Conservation (phyloP, 1,140 invertebrate genomes). For the Triops cancriformis region DNA sequence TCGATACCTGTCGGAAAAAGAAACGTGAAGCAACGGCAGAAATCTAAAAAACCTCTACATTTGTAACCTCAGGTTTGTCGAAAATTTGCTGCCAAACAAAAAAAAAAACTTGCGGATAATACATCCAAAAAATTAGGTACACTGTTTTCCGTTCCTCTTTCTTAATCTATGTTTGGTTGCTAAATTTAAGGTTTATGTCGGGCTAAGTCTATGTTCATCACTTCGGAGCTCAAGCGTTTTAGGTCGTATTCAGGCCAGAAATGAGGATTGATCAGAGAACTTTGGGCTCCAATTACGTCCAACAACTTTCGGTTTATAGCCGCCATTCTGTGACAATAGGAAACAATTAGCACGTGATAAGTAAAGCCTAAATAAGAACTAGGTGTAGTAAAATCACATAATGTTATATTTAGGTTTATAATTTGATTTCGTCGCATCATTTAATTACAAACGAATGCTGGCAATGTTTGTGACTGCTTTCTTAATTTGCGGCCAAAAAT, state of each 20-base stretch:
- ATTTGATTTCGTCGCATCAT: no score
- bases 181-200: background rate
- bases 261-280: background rate
- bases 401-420: no score
- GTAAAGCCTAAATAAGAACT: no score
- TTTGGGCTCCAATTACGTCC: background rate
- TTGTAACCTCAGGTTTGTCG: slow-evolving; percentile 7
- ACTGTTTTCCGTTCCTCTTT: background rate
- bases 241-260: background rate
- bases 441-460: no score
- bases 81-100: background rate
- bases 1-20: background rate
- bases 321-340: background rate
- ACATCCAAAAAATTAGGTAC: background rate
- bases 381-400: no score
- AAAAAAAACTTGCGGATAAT: background rate
- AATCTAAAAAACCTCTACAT: background rate
- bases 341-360: no score
- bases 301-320: background rate
- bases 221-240: background rate
- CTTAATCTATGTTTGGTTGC: background rate
- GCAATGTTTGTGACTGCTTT: no score
- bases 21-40: background rate
- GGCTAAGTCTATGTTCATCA: background rate
- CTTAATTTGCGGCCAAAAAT: no score